phyloP scores from a whole-genome alignment of 2,888 invertebrate genomes.

The Augiades crinisus region DNA sequence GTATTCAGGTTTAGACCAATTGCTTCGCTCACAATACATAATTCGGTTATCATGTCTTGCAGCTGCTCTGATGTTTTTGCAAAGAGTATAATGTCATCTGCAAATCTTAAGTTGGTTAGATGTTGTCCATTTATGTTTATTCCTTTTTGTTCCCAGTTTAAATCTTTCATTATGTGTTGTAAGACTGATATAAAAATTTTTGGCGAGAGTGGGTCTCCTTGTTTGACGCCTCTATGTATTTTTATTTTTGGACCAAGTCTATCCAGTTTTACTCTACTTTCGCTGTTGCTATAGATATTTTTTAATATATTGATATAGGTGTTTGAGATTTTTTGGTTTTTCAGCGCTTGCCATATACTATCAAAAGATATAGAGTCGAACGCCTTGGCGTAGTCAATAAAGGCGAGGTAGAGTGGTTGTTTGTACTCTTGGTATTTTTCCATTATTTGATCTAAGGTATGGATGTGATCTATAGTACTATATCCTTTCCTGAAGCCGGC shows the following conservation, averaged over 20 bases:
- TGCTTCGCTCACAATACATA: too few relatives aligned
- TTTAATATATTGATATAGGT: background rate
- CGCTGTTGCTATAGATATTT: constrained; percentile 12
- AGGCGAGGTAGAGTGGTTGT: constrained; percentile 23
- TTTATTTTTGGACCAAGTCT: constrained; percentile 14
- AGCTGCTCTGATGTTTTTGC: constrained; percentile 5
- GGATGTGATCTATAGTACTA: background rate
- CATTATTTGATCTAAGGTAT: background rate
- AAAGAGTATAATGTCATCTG: constrained; percentile 21
- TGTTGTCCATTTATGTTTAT: constrained; percentile 19
- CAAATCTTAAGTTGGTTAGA: constrained; percentile 12
- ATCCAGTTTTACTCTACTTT: constrained; percentile 15
- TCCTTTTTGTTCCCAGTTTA: constrained; percentile 10
- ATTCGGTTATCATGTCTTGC: constrained; percentile 18
- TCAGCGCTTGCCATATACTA: constrained; percentile 19
- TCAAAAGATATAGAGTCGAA: constrained; percentile 22
- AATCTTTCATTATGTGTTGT: constrained; percentile 10
- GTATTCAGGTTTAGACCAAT: too few relatives aligned
- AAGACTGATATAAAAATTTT: constrained; percentile 23
- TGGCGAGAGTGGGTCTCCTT: constrained; percentile 25
- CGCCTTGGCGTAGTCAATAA: constrained; percentile 26
- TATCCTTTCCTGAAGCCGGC: too few relatives aligned
- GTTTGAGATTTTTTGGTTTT: background rate
- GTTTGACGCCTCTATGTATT: constrained; percentile 22
- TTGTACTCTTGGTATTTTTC: constrained; percentile 8